A percentile compares a stretch with the other conserved stretches of the same genome.
Conservation (phyloP, 2,888 invertebrate genomes). For the Lamellibrachia satsuma region DNA sequence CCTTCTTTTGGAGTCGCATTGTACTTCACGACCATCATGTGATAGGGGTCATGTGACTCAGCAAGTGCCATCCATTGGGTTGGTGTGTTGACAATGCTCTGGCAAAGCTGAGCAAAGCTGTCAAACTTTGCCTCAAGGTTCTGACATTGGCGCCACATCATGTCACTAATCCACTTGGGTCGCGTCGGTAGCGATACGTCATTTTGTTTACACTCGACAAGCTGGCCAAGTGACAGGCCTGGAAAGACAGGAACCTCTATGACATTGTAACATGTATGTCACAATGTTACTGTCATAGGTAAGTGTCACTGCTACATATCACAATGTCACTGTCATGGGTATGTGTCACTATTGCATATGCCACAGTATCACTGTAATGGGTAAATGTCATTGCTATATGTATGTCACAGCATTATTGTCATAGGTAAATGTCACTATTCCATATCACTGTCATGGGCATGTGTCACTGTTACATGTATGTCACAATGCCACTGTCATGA, state of each 20-base stretch:
- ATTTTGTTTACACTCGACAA: conserved; percentile 51
- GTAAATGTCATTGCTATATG: too few relatives aligned
- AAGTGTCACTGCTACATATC: too few relatives aligned
- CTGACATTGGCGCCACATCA: conserved; percentile 59
- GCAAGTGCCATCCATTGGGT: conserved; percentile 57
- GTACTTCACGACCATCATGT: conserved; percentile 43
- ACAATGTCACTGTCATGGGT: too few relatives aligned
- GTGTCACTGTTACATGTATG: not conserved
- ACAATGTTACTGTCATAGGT: too few relatives aligned
- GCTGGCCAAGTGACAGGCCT: conserved; percentile 58
- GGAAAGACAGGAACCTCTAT: conserved; percentile 20
- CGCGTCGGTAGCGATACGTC: conserved; percentile 38
- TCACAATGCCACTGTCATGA: not conserved
- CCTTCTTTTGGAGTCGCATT: not conserved
- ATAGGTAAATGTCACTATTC: too few relatives aligned
- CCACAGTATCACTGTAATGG: too few relatives aligned
- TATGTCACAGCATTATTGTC: too few relatives aligned
- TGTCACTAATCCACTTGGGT: conserved; percentile 53
- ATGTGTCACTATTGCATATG: too few relatives aligned
- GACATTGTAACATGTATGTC: not conserved
- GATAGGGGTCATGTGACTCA: conserved; percentile 50
- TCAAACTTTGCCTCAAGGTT: conserved; percentile 55
- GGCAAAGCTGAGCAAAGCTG: conserved; percentile 51
- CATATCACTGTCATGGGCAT: too few relatives aligned
- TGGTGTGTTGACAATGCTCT: conserved; percentile 51